Base-by-base conservation (phyloP, 2,888 invertebrate genomes). In the Eilema griseolum region DNA sequence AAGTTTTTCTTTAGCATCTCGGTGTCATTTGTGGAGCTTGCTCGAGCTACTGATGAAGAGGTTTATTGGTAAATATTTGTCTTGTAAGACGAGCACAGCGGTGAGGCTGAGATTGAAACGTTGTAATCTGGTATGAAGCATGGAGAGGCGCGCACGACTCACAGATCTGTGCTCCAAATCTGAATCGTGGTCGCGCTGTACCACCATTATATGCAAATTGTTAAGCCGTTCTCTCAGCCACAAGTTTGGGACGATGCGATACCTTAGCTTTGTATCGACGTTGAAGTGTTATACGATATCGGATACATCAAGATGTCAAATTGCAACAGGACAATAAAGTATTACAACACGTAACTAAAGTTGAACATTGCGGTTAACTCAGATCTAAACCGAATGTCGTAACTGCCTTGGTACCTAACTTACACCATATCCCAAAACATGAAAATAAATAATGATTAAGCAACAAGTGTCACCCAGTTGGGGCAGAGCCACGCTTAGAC, bases 181-280 rank as follows among this genome's bases (percentile, higher is more conserved):
- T 92, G 71, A 86, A 78, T 91, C 91, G 92, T 92, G 91, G 90
- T 88, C 89, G 89, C 90, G 78, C 89, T 88, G 87, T 87, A 87
- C 87, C 84, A 82, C 89, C 90, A 91, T 93, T 93, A 92, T 93
- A 93, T 93, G 92, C 90, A 91, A 93, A 93, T 92, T 85, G 77
- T 84, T 79, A 81, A 83, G 79, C 88, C 87, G 77, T 86, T 90
- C 89, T 87, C 85, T 67, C 75, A 84, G 87, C 80, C 84, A 76
- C 84, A 89, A 89, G 89, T 85, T 85, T 84, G 73, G 83, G 82
- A 89, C 86, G 85, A 78, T 77, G 90, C 91, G 90, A 88, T 86
- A 88, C 80, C 81, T 81, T 75, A 76, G 33, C 78, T 81, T 83
- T 73, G 73, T 71, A 76, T 70, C 72, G 56, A 68, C 62, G 62